Evolutionary conservation across 2,797 vertebrate genomes (phyloP).

Genomic region (Macropodus opercularis): DNA sequence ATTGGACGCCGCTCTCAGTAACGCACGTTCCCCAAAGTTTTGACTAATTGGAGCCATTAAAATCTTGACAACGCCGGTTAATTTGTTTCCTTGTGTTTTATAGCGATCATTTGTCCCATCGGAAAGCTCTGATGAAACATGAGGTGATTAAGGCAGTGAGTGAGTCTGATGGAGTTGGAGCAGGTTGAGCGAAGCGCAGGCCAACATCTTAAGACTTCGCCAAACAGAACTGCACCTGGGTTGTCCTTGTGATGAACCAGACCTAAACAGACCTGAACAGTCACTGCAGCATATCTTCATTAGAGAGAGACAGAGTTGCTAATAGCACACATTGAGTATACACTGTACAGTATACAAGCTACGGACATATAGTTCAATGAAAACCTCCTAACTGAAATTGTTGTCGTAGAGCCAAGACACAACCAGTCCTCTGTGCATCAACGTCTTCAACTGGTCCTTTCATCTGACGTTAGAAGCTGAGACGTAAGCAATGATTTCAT

Average conservation of each 20-base stretch:
- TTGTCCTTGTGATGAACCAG: conserved; percentile 19
- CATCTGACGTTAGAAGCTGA: too few relatives aligned
- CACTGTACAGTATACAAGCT: too few relatives aligned
- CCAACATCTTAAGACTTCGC: conserved; percentile 28
- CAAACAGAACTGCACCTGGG: conserved; percentile 8
- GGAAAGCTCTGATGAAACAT: conserved; percentile 73
- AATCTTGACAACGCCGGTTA: conserved; percentile 75
- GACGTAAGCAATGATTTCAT: too few relatives aligned
- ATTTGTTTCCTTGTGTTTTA: conserved; percentile 81
- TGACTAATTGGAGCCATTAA: conserved; percentile 83
- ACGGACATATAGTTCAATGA: too few relatives aligned
- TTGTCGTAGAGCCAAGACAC: too few relatives aligned
- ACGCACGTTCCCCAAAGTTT: conserved; percentile 72
- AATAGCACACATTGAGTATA: conserved; percentile 60
- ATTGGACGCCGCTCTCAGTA: conserved; percentile 70
- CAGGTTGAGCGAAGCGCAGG: conserved; percentile 1
- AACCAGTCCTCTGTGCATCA: too few relatives aligned
- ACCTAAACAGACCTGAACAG: too few relatives aligned
- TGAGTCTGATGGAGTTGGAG: conserved; percentile 43
- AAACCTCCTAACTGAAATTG: too few relatives aligned
- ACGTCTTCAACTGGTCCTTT: too few relatives aligned
- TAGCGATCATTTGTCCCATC: conserved; percentile 73
- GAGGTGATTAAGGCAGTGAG: conserved; percentile 65
- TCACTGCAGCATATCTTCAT: too few relatives aligned
- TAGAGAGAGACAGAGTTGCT: conserved; percentile 57